Evolutionary conservation across 2,113 vertebrate species (phyloP), one percentile per base, ranked within the genome.

Genomic region (Oophaga pumilio): DNA sequence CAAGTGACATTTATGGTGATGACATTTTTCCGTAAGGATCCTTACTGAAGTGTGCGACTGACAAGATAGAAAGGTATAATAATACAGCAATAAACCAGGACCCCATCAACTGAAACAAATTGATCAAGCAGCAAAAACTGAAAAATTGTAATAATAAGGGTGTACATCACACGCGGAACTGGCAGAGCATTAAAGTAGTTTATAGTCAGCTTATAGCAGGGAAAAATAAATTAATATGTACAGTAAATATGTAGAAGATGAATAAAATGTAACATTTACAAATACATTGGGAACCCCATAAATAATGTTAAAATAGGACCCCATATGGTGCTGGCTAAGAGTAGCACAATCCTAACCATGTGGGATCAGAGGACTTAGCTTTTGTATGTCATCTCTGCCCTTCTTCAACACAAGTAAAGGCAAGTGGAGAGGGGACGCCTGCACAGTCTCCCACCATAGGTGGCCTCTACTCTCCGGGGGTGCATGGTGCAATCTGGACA

Each of bases 1-100:
- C 28, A 43, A 33, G 69, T 43, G 69, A 43, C 28, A 73, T 73
- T 73, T 73, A 73, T 43, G 69, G 69, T 43, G 28, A 28, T 33
- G 69, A 73, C 69, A 73, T 43, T 73, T 73, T 73, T 73, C 69
- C 17, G 9, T 43, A 18, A 73, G 69, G 26, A 14, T 73, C 13
- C 28, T 73, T 43, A 73, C 13, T 73, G 69, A 43, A 73, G 26
- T 73, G 69, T 43, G 69, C 1, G 69, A 9, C 28, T 73, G 69
- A 73, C 69, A 73, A 73, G 26, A 43, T 43, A 33, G 69, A 73
- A 73, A 8, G 26, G 13, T 73, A 73, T 73, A 73, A 73, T 73
- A 73, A 73, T 43, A 28, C 43, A 73, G 69, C 14, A 18, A 73
- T 73, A 73, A 73, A 73, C 28, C 17, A 18, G 69, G 28, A 73